A percentile compares a stretch with the other conserved stretches of the same genome.
Evolutionary conservation across 2,888 invertebrate genomes (phyloP).

Genomic region (Lasiommata megera): DNA sequence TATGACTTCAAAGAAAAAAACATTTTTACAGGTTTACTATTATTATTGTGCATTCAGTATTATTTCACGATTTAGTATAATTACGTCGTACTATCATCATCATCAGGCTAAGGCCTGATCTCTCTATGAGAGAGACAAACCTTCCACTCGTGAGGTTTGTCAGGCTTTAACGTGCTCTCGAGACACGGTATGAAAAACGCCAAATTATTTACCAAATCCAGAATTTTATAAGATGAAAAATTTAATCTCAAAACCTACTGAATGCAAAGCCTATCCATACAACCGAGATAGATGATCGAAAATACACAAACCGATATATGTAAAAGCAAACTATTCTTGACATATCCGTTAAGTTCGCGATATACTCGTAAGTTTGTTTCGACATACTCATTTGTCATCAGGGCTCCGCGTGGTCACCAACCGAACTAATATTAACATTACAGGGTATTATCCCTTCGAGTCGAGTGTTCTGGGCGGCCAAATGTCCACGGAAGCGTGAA

Average conservation of each 20-base stretch:
- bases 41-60: too few species aligned
- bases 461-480: constrained; percentile 41
- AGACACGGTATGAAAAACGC: background rate
- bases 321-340: constrained; percentile 29
- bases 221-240: too few species aligned
- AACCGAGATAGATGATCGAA: constrained; percentile 10
- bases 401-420: constrained; percentile 41
- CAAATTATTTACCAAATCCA: background rate
- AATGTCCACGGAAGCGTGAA: constrained; percentile 40
- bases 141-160: too few species aligned
- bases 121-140: too few species aligned
- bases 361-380: constrained; percentile 39
- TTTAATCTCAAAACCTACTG: too few species aligned
- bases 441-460: constrained; percentile 54
- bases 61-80: too few species aligned
- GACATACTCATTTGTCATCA: constrained; percentile 59
- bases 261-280: too few species aligned
- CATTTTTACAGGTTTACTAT: too few species aligned
- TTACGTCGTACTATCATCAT: too few species aligned
- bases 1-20: too few species aligned
- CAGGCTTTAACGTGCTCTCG: too few species aligned
- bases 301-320: background rate
- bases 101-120: too few species aligned
- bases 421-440: constrained; percentile 59
- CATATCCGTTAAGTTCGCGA: constrained; percentile 33